Percentiles rank a stretch among this genome's conserved stretches.
Conservation (phyloP, 30 jellyfish, hydroid and myxozoan genomes). For the Turritopsis rubra region DNA sequence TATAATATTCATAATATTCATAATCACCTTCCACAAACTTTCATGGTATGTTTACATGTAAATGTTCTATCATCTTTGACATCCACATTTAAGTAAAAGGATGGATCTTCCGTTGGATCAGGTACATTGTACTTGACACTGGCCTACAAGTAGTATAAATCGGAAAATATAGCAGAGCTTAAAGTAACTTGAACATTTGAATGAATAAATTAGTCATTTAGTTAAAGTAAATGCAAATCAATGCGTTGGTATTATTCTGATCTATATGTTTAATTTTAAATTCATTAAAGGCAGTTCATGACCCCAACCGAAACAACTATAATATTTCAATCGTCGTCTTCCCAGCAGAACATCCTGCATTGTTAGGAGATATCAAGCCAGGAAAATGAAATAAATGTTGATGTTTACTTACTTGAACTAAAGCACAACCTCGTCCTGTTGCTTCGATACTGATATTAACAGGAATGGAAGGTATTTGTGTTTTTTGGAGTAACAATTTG, state of each 20-base stretch:
- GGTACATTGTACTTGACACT: conserved; percentile 7
- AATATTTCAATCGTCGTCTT: not conserved
- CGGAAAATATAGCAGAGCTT: not conserved
- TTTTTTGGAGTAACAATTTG: conserved; percentile 20
- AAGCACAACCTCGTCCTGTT: conserved; percentile 38
- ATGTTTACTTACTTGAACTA: conserved; percentile 11
- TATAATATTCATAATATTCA: not conserved
- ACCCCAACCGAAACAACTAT: not conserved
- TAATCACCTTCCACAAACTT: conserved; percentile 15
- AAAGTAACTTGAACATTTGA: not conserved
- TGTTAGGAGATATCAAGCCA: not conserved
- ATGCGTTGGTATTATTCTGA: not conserved
- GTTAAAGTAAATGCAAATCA: not conserved
- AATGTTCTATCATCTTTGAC: conserved; percentile 9
- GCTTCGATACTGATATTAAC: conserved; percentile 18
- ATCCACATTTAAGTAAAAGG: not conserved
- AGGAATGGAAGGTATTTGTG: conserved; percentile 1
- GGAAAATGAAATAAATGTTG: not conserved
- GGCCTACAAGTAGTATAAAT: not conserved
- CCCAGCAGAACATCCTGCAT: not conserved
- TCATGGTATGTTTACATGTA: not conserved
- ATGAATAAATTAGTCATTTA: not conserved
- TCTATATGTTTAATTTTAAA: too few species aligned
- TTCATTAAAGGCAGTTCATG: not conserved
- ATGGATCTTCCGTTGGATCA: not conserved